Evolutionary conservation across 2,797 vertebrate genomes (phyloP), one percentile per base, ranked within the genome.

Genomic region (Halcyon chelicuti): DNA sequence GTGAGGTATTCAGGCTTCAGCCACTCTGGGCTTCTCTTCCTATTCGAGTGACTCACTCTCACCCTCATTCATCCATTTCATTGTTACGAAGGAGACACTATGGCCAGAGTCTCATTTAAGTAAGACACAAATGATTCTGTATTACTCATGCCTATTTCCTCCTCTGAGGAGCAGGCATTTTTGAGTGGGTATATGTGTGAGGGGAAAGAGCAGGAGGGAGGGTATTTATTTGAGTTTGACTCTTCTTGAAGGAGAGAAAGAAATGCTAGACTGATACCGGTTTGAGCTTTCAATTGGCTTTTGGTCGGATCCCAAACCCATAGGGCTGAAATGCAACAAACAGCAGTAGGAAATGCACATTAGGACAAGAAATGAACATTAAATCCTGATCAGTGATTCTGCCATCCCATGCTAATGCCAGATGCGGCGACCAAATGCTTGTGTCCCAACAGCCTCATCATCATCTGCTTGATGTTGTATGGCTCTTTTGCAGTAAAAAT

Each of bases 381-480:
- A 95, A 93, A 90, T 91, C 44, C 72, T 37, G 10, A 90, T 52
- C 85, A 90, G 71, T 63, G 90, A 57, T 80, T 93, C 78, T 91
- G 72, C 68, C 44, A 89, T 90, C 68, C 52, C 51, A 33, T 90
- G 57, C 65, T 94, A 77, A 86, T 72, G 79, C 75, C 93, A 93
- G 91, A 90, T 95, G 90, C 81, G 93, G 65, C 82, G 67, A 87
- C 87, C 94, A 94, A 95, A 90, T 71, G 72, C 61, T 86, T 80
- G 40, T 88, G 72, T 91, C 91, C 90, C 85, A 88, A 83, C 65
- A 88, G 95, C 78, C 65, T 93, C 78, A 61, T 94, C 52, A 60
- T 95, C 75, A 77, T 90, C 78, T 83, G 75, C 57, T 89, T 70
- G 52, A 77, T 80, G 61, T 55, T 88, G 26, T 71, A 49, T 57